Evolutionary conservation across 1,140 invertebrate genomes (phyloP).

Genomic region (Zaprionus camerounensis): DNA sequence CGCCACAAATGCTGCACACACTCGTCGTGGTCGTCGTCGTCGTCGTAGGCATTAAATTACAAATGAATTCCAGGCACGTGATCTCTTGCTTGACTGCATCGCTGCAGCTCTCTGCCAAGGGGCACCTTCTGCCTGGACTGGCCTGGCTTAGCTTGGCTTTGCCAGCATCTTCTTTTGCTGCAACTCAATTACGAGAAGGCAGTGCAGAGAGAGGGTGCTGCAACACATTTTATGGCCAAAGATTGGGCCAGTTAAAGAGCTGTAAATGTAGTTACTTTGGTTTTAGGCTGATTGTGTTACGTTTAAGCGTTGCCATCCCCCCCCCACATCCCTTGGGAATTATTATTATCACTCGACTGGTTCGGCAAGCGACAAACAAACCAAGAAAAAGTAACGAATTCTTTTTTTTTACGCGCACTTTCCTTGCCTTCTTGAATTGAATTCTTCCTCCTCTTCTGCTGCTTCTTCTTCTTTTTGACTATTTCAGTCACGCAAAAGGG

Average conservation of each 20-base stretch:
- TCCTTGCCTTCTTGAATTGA: conserved; percentile 23
- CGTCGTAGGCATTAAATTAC: conserved; percentile 51
- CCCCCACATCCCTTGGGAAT: not conserved
- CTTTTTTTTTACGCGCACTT: not conserved
- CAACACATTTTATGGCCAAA: conserved; percentile 36
- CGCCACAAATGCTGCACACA: conserved; percentile 27
- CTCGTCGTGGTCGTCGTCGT: not conserved
- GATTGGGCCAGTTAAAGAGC: conserved; percentile 15
- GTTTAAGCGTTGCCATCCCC: conserved; percentile 5
- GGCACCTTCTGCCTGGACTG: not conserved
- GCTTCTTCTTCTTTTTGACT: not conserved
- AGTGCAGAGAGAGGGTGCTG: conserved; percentile 4
- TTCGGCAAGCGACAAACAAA: conserved; percentile 19
- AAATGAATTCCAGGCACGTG: conserved; percentile 59
- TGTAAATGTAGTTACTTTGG: conserved; percentile 17
- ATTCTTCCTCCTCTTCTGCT: conserved; percentile 35
- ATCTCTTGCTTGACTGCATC: conserved; percentile 54
- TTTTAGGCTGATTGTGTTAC: conserved; percentile 36
- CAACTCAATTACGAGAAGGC: conserved; percentile 36
- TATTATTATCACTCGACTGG: conserved; percentile 32
- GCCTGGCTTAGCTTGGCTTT: not conserved
- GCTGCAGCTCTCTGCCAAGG: not conserved
- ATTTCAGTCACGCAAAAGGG: conserved; percentile 50
- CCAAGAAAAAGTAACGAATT: not conserved
- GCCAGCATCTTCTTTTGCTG: conserved; percentile 3